Percentiles rank a stretch among this genome's conserved stretches.
phyloP scores from a whole-genome alignment of 1,140 invertebrate genomes.

The Copidosoma floridanum region DNA sequence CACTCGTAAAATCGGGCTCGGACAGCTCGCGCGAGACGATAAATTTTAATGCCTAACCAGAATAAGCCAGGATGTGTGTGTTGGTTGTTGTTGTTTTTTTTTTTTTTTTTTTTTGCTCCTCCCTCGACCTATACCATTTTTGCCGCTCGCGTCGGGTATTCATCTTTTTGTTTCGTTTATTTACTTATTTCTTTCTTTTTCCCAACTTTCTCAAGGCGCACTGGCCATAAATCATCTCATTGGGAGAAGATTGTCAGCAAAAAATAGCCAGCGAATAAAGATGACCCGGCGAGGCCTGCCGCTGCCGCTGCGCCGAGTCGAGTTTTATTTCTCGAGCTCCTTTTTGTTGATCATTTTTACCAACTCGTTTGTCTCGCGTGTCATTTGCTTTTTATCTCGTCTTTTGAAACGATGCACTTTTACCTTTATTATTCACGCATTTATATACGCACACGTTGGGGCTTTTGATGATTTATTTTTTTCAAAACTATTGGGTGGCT shows the following conservation, averaged over 20 bases:
- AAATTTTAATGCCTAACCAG: slow-evolving; percentile 45
- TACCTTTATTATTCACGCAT: slow-evolving; percentile 17
- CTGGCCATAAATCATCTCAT: slow-evolving; percentile 41
- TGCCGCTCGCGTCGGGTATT: too few relatives aligned
- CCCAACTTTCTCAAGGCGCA: background rate
- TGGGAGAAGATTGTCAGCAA: slow-evolving; percentile 41
- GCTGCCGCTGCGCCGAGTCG: too few relatives aligned
- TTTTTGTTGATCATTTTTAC: slow-evolving; percentile 8
- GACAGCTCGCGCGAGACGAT: slow-evolving; percentile 39
- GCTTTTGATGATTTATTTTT: slow-evolving; percentile 23
- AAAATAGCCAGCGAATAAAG: slow-evolving; percentile 38
- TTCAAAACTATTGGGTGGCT: slow-evolving; percentile 16
- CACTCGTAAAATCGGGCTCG: slow-evolving; percentile 30
- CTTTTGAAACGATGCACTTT: slow-evolving; percentile 2
- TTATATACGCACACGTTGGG: too few relatives aligned
- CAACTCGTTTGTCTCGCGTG: slow-evolving; percentile 12
- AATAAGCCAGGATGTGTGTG: too few relatives aligned
- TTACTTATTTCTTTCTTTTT: slow-evolving; percentile 27
- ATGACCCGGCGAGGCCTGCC: too few relatives aligned
- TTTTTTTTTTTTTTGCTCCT: slow-evolving; percentile 36
- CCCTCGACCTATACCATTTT: too few relatives aligned
- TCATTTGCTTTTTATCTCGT: too few relatives aligned
- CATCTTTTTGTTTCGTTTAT: too few relatives aligned
- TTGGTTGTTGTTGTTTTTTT: slow-evolving; percentile 28
- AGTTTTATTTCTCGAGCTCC: too few relatives aligned